Conservation (phyloP, 2,797 vertebrate genomes). For the Eupleurogrammus muticus region DNA sequence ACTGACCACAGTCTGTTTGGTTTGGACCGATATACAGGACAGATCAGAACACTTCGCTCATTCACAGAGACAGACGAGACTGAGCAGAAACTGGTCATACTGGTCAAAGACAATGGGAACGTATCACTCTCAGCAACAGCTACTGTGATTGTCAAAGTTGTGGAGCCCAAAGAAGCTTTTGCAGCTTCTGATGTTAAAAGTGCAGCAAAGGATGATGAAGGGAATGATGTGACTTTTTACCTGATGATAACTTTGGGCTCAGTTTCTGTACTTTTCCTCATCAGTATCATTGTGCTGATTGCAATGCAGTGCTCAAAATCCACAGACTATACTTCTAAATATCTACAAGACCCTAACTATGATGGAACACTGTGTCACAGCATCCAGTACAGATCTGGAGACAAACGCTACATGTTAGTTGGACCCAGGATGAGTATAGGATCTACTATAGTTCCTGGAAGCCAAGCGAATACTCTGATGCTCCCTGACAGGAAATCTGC, state of each 20-base stretch:
- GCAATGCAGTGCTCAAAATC: constrained; percentile 71
- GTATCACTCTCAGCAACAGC: constrained; percentile 66
- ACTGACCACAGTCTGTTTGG: constrained; percentile 63
- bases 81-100: constrained; percentile 62
- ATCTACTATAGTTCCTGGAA: constrained; percentile 65
- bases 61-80: constrained; percentile 64
- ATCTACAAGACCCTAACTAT: constrained; percentile 59
- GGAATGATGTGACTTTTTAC: constrained; percentile 56
- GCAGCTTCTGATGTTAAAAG: constrained; percentile 63
- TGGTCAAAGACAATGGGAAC: constrained; percentile 75
- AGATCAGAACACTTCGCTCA: constrained; percentile 61
- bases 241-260: constrained; percentile 70
- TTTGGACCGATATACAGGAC: constrained; percentile 64
- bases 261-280: constrained; percentile 66
- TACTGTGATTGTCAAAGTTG: constrained; percentile 56
- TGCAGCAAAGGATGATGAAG: constrained; percentile 38
- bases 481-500: constrained; percentile 57
- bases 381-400: constrained; percentile 75
- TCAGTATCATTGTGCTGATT: constrained; percentile 70
- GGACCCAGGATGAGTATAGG: constrained; percentile 78
- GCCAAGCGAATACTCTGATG: constrained; percentile 67
- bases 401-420: constrained; percentile 78
- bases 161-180: constrained; percentile 68
- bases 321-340: constrained; percentile 58
- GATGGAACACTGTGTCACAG: constrained; percentile 73